Percentiles rank a stretch among this genome's conserved stretches.
phyloP scores from a whole-genome alignment of 2,888 invertebrate species.

The Spodoptera picta region DNA sequence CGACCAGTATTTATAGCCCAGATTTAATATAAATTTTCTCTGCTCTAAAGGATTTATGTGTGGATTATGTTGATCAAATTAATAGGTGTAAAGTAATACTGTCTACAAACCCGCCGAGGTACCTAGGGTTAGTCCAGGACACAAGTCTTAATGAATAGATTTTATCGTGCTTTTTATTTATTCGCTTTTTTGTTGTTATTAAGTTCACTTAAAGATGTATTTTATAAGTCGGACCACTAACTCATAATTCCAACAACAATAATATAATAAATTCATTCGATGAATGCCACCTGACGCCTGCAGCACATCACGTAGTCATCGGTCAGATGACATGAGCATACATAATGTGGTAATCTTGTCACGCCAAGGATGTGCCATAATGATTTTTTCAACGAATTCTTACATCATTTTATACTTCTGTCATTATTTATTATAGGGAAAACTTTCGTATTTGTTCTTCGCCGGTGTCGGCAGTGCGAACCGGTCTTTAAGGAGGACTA shows the following conservation, averaged over 20 bases:
- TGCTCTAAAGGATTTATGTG: slow-evolving; percentile 51
- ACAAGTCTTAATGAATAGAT: background rate
- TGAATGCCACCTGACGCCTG: slow-evolving; percentile 40
- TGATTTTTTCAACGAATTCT: slow-evolving; percentile 56
- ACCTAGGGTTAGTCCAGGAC: slow-evolving; percentile 4
- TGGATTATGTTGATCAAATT: slow-evolving; percentile 26
- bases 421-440: slow-evolving; percentile 59
- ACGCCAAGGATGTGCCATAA: slow-evolving; percentile 53
- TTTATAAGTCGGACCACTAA: no score
- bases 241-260: slow-evolving; percentile 30
- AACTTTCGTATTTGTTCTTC: slow-evolving; percentile 50
- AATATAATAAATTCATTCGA: slow-evolving; percentile 27
- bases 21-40: slow-evolving; percentile 58
- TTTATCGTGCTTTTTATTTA: background rate
- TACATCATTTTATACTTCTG: slow-evolving; percentile 54
- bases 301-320: slow-evolving; percentile 43
- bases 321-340: slow-evolving; percentile 38
- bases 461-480: slow-evolving; percentile 25
- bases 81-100: slow-evolving; percentile 29
- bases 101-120: background rate
- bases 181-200: background rate
- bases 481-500: slow-evolving; percentile 47
- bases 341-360: slow-evolving; percentile 59
- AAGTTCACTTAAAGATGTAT: no score
- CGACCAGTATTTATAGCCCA: slow-evolving; percentile 66